phyloP scores from a whole-genome alignment of 2,888 invertebrate genomes.

The Dicroscelio sp. region DNA sequence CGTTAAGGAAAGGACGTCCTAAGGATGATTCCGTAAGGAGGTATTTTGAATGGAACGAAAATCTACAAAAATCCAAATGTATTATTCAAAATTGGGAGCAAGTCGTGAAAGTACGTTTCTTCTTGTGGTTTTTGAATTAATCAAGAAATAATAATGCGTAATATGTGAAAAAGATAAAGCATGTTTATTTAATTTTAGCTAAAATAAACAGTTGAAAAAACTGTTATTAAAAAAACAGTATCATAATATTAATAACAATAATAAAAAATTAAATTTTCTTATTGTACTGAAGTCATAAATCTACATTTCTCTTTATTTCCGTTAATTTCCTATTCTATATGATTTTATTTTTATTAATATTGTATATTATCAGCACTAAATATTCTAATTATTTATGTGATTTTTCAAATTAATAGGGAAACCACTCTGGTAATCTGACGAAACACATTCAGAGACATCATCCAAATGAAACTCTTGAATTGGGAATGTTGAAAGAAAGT shows the following conservation, averaged over 20 bases:
- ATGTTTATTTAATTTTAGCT: not conserved
- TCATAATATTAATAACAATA: too few relatives aligned
- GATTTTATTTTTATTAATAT: not conserved
- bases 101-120: not conserved
- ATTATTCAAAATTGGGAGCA: not conserved
- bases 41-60: not conserved
- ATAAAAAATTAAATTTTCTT: not conserved
- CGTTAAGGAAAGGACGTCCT: not conserved
- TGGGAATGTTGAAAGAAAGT: not conserved
- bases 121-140: not conserved
- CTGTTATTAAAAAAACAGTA: too few relatives aligned
- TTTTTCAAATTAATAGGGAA: constrained; percentile 13
- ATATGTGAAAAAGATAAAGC: not conserved
- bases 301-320: not conserved
- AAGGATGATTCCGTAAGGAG: not conserved
- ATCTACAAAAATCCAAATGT: not conserved
- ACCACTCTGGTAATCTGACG: not conserved
- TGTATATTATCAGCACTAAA: not conserved
- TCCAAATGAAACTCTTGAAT: constrained; percentile 3
- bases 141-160: not conserved
- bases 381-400: not conserved
- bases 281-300: not conserved
- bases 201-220: not conserved
- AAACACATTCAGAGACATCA: constrained; percentile 4
- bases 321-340: too few relatives aligned